phyloP scores from a whole-genome alignment of 1,140 invertebrate species.

The Anadara kagoshimensis region DNA sequence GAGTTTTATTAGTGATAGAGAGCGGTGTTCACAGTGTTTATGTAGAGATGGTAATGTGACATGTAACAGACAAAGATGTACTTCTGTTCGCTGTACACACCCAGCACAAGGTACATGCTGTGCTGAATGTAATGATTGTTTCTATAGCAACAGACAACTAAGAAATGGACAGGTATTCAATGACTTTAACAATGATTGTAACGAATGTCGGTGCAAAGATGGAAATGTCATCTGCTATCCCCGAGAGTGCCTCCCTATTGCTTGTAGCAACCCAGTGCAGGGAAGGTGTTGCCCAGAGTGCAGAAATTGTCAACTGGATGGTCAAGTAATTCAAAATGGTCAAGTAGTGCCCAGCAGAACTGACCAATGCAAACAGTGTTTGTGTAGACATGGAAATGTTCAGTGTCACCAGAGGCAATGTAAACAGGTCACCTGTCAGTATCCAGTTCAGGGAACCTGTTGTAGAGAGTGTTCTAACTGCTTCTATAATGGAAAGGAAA shows the following conservation, averaged over 20 bases:
- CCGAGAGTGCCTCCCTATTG: conserved; percentile 29
- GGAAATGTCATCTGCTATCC: conserved; percentile 46
- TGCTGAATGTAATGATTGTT: conserved; percentile 44
- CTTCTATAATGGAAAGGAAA: conserved; percentile 42
- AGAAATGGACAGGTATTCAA: conserved; percentile 41
- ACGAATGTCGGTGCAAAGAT: conserved; percentile 49
- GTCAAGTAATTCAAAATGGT: conserved; percentile 34
- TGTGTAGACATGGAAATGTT: conserved; percentile 55
- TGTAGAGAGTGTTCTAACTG: conserved; percentile 61
- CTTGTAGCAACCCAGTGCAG: conserved; percentile 40
- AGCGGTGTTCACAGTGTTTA: conserved; percentile 46
- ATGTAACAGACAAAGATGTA: conserved; percentile 48
- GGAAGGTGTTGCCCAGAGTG: conserved; percentile 62
- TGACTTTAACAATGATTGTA: conserved; percentile 42
- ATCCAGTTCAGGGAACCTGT: conserved; percentile 56
- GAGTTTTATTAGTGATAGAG: conserved; percentile 38
- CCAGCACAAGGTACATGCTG: conserved; percentile 49
- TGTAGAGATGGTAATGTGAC: conserved; percentile 48
- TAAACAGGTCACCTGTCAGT: conserved; percentile 43
- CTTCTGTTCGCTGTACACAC: conserved; percentile 45
- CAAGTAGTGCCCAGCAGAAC: conserved; percentile 16
- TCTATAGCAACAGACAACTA: conserved; percentile 31
- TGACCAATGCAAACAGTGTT: conserved; percentile 55
- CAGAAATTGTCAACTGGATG: conserved; percentile 47
- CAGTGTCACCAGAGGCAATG: conserved; percentile 51